These are phyloP conservation scores for Sinocyclocheilus anophthalmus DNA, from an alignment of 2,113 vertebrate species.

Conservation along the genomic window DNA sequence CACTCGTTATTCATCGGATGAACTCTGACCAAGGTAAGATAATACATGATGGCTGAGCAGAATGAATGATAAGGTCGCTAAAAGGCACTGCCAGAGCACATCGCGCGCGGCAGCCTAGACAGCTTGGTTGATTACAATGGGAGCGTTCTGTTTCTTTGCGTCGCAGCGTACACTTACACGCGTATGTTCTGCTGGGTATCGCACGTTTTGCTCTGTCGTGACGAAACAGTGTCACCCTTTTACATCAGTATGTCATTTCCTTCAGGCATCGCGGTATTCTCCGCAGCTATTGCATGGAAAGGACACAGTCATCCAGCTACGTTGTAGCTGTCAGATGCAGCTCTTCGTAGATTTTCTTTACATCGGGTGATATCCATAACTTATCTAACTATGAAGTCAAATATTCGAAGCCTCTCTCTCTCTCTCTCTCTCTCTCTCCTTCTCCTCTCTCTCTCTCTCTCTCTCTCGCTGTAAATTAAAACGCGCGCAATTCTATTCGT, in stretches of 20 bases:
- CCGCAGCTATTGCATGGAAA: not conserved
- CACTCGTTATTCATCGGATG: not conserved
- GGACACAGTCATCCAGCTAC: not conserved
- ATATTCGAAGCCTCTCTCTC: not conserved
- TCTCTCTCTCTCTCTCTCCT: not conserved
- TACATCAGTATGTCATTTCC: not conserved
- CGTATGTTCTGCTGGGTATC: not conserved
- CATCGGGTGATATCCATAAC: not conserved
- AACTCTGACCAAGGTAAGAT: slow-evolving; percentile 28
- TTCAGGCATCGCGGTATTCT: not conserved
- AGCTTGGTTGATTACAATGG: not conserved
- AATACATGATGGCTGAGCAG: not conserved
- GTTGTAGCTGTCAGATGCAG: not conserved
- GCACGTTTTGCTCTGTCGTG: not conserved
- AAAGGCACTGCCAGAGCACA: not conserved
- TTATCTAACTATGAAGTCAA: not conserved
- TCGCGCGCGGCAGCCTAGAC: not conserved
- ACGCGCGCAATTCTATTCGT: too few species aligned
- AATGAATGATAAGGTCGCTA: not conserved
- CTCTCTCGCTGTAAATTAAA: not conserved
- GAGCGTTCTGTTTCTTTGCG: not conserved
- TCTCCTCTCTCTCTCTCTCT: not conserved
- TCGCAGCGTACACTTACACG: not conserved
- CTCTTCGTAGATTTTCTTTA: not conserved
- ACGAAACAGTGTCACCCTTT: not conserved